Conservation (phyloP, 35 echinoderm and acorn worm species). For the Anneissia japonica region DNA sequence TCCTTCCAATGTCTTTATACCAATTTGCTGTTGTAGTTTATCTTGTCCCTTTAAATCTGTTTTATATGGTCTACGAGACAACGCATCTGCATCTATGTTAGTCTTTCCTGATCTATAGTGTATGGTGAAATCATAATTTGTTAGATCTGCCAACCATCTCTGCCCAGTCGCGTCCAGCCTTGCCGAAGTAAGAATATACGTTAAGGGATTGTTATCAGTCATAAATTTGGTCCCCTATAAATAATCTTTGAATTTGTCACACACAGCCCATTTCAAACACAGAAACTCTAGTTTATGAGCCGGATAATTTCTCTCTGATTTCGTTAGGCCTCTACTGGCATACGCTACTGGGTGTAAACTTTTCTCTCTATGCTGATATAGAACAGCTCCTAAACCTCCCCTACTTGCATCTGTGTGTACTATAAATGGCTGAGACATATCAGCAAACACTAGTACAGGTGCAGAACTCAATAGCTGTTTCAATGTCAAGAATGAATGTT, state of each 20-base stretch:
- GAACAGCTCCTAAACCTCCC: conserved; percentile 17
- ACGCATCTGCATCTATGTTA: conserved; percentile 30
- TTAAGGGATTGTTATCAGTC: conserved; percentile 18
- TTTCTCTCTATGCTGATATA: conserved; percentile 7
- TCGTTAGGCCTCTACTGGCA: conserved; percentile 12
- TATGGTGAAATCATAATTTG: conserved; percentile 13
- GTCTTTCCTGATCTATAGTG: conserved; percentile 7
- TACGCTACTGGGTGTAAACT: conserved; percentile 8
- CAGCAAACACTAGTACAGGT: conserved; percentile 39
- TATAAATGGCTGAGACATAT: conserved; percentile 12
- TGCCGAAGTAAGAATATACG: conserved; percentile 10
- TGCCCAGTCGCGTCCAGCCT: conserved; percentile 11
- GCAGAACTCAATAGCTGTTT: conserved; percentile 11
- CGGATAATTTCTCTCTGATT: conserved; percentile 4
- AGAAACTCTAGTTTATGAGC: conserved; percentile 5
- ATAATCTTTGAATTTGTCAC: conserved; percentile 5
- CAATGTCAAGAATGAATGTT: conserved; percentile 16
- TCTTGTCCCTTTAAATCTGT: neutral
- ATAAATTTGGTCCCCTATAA: neutral
- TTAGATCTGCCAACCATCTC: conserved; percentile 15
- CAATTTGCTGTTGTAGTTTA: neutral
- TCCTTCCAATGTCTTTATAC: neutral
- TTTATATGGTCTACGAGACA: neutral
- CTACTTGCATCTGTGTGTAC: conserved; percentile 38
- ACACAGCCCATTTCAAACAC: neutral